A percentile compares a stretch with the other conserved stretches of the same genome.
Evolutionary conservation across 2,113 vertebrate genomes (phyloP).

Genomic region (Oophaga pumilio): DNA sequence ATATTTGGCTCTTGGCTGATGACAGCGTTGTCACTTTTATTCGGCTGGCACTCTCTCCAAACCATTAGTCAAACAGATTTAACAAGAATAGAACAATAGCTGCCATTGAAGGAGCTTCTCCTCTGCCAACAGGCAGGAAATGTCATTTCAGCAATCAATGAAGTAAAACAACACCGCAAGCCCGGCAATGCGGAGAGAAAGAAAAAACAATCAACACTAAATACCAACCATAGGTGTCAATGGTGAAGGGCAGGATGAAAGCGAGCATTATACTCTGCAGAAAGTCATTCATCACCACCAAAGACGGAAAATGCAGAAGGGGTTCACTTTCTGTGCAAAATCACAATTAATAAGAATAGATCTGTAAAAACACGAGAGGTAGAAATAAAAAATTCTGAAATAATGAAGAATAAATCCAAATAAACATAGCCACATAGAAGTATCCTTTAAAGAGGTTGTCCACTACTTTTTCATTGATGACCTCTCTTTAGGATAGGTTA

Average conservation of each 20-base stretch:
- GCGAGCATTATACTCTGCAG: neutral
- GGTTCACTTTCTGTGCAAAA: neutral
- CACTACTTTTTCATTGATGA: too few relatives aligned
- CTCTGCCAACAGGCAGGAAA: constrained; percentile 64
- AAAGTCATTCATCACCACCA: neutral
- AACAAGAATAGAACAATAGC: constrained; percentile 67
- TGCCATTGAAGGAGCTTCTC: constrained; percentile 66
- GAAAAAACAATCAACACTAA: neutral
- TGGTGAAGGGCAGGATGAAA: neutral
- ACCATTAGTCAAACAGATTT: constrained; percentile 64
- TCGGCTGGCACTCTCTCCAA: constrained; percentile 62
- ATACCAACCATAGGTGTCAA: constrained; percentile 3
- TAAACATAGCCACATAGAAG: too few relatives aligned
- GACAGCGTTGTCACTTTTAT: constrained; percentile 65
- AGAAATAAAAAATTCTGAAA: neutral
- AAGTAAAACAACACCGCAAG: constrained; percentile 57
- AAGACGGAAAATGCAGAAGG: neutral
- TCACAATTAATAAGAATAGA: neutral
- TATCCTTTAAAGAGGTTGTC: too few relatives aligned
- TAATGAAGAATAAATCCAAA: too few relatives aligned
- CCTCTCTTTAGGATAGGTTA: too few relatives aligned
- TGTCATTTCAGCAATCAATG: constrained; percentile 66
- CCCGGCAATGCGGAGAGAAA: constrained; percentile 52
- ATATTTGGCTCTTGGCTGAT: constrained; percentile 60
- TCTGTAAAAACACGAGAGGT: neutral